Conservation (phyloP, 2,797 vertebrate species). For the Lithobates pipiens region DNA sequence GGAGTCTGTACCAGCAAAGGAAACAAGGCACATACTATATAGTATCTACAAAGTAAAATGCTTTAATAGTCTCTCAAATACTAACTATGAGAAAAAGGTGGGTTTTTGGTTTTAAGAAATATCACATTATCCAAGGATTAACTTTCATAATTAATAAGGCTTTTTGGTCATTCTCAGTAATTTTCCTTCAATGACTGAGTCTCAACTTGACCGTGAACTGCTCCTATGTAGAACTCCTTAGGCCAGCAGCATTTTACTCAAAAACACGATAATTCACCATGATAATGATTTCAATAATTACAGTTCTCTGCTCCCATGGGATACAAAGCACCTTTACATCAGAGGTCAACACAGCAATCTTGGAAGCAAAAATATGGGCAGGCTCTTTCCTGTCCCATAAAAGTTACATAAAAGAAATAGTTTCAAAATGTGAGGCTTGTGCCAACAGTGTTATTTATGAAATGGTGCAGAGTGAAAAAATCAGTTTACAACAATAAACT, state of each 20-base stretch:
- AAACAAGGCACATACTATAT: neutral
- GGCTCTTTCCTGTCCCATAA: neutral
- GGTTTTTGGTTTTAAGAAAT: neutral
- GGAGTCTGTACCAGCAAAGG: too few species aligned
- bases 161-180: neutral
- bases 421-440: neutral
- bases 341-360: conserved; percentile 7
- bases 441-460: neutral
- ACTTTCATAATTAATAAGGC: neutral
- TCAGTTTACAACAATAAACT: too few species aligned
- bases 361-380: neutral
- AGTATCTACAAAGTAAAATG: neutral
- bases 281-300: conserved; percentile 39
- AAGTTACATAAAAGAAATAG: neutral
- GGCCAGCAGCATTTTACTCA: conserved; percentile 1
- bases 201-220: conserved; percentile 8
- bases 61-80: neutral
- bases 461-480: neutral
- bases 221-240: neutral
- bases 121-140: conserved; percentile 7
- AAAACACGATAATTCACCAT: conserved; percentile 14
- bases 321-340: conserved; percentile 13
- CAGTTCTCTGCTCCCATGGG: conserved; percentile 1
- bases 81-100: neutral
- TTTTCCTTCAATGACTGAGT: neutral